These are phyloP conservation scores for Erinaceus europaeus DNA, from an alignment of 2,113 vertebrate genomes.

Conservation along the genomic window DNA sequence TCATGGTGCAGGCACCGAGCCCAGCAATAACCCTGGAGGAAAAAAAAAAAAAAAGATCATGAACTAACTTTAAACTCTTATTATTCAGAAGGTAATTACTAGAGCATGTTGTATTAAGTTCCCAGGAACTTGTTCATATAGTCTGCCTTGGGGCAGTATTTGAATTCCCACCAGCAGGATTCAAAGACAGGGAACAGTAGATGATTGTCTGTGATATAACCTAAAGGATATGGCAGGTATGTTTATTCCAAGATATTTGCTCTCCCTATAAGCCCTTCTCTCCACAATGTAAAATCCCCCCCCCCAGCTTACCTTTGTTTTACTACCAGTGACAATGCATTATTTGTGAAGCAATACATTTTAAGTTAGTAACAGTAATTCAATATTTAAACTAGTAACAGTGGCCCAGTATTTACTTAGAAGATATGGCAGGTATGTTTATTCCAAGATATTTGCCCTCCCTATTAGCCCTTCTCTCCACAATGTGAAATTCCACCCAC, in stretches of 20 bases:
- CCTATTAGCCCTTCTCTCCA: background rate
- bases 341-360: background rate
- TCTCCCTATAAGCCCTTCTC: background rate
- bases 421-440: background rate
- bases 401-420: no score
- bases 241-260: background rate
- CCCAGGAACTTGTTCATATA: background rate
- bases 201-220: background rate
- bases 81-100: background rate
- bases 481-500: slow-evolving; percentile 1
- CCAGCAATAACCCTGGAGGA: no score
- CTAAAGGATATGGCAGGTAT: background rate
- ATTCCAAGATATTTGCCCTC: background rate
- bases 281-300: background rate
- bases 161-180: background rate
- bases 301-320: background rate
- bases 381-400: no score
- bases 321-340: background rate
- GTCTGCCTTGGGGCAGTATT: background rate
- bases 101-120: background rate
- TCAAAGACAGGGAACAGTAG: background rate
- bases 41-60: slow-evolving; percentile 6
- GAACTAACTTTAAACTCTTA: slow-evolving; percentile 17
- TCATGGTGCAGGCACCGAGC: no score
- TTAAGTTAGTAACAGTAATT: background rate